Evolutionary conservation across 2,113 vertebrate species (phyloP).

Genomic region (Gobiocypris rarus): DNA sequence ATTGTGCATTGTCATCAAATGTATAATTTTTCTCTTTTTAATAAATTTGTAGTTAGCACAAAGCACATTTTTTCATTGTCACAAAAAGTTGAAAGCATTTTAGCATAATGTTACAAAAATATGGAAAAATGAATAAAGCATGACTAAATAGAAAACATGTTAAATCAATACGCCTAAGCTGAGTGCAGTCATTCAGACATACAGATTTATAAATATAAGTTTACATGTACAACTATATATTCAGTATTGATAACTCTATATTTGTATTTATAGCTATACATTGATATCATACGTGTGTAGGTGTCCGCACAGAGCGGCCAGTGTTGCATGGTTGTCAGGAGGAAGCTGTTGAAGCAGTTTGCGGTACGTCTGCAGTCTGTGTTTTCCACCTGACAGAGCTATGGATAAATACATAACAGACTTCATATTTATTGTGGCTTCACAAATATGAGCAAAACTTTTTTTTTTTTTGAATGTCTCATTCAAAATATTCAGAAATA

Average conservation of each 20-base stretch:
- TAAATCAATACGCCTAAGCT: not conserved
- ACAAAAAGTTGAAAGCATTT: too few species aligned
- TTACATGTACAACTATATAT: not conserved
- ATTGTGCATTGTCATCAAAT: too few species aligned
- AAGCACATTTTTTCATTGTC: too few species aligned
- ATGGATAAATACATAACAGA: not conserved
- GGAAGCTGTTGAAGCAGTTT: constrained; percentile 66
- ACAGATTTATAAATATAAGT: not conserved
- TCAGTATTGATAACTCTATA: not conserved
- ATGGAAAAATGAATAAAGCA: too few species aligned
- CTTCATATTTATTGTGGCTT: too few species aligned
- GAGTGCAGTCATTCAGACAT: not conserved
- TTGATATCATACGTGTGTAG: constrained; percentile 69
- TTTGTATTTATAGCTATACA: too few species aligned
- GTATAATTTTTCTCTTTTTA: too few species aligned
- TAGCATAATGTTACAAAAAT: too few species aligned
- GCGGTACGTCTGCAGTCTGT: constrained; percentile 64
- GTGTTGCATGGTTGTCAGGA: constrained; percentile 61
- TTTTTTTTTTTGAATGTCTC: too few species aligned
- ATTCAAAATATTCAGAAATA: too few species aligned
- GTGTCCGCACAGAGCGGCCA: constrained; percentile 71
- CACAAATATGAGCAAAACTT: too few species aligned
- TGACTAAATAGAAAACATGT: not conserved
- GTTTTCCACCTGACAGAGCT: constrained; percentile 55
- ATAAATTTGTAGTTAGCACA: too few species aligned